Evolutionary conservation across 1,140 invertebrate genomes (phyloP).

Genomic region (Periplaneta americana): DNA sequence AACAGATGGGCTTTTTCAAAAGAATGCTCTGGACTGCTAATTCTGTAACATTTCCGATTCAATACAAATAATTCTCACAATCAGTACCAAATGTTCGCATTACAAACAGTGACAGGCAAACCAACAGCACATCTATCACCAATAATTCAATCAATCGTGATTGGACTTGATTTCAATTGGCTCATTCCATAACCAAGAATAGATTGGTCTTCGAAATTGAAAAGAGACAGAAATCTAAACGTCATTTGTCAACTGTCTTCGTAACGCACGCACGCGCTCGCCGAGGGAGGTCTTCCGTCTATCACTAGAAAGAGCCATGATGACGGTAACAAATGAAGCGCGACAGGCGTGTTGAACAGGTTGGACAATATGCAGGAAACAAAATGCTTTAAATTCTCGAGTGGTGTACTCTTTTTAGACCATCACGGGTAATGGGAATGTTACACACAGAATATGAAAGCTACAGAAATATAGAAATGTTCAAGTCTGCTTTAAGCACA

Average conservation of each 20-base stretch:
- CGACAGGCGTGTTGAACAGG: neutral
- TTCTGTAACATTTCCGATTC: too few relatives aligned
- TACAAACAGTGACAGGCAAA: neutral
- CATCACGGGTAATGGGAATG: too few relatives aligned
- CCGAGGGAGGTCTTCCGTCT: neutral
- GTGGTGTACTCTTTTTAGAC: too few relatives aligned
- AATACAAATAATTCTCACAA: too few relatives aligned
- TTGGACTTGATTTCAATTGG: neutral
- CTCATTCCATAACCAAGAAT: neutral
- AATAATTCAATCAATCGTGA: neutral
- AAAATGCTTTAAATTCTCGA: too few relatives aligned
- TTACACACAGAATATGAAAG: too few relatives aligned
- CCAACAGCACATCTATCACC: neutral
- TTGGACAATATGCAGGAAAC: neutral
- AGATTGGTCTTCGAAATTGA: neutral
- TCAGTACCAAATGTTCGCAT: neutral
- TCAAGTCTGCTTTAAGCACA: too few relatives aligned
- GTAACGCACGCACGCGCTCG: neutral
- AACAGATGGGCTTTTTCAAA: too few relatives aligned
- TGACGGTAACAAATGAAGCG: neutral
- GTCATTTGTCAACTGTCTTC: neutral
- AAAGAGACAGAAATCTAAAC: neutral
- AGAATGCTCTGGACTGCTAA: too few relatives aligned
- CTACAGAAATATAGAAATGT: too few relatives aligned
- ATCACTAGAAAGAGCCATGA: neutral